Percentiles rank a stretch among this genome's conserved stretches.
Evolutionary conservation across 2,797 vertebrate genomes (phyloP).

Genomic region (Crocodylus rhombifer): DNA sequence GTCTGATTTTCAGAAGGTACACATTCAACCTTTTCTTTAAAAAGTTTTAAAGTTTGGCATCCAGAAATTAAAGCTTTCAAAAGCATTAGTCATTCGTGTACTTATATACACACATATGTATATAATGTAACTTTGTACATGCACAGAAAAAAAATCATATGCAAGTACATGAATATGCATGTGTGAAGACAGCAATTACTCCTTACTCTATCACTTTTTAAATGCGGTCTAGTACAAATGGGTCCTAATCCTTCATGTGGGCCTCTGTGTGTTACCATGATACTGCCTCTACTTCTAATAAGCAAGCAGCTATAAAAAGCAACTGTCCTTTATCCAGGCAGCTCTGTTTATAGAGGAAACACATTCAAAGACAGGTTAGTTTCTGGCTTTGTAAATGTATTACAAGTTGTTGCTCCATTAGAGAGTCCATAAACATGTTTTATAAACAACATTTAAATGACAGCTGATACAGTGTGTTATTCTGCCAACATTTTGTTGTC

Average conservation of each 20-base stretch:
- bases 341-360: background rate
- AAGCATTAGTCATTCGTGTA: background rate
- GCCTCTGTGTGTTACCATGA: background rate
- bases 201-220: background rate
- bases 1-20: background rate
- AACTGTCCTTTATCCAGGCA: background rate
- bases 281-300: background rate
- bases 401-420: background rate
- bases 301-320: background rate
- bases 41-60: background rate
- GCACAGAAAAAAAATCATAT: background rate
- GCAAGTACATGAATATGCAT: background rate
- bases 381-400: background rate
- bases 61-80: background rate
- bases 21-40: background rate
- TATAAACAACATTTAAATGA: background rate
- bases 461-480: background rate
- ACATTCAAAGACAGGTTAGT: background rate
- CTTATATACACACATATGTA: accelerated
- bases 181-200: background rate
- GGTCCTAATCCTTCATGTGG: background rate
- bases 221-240: background rate
- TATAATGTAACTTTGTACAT: background rate
- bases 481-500: background rate
- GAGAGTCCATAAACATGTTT: background rate